Evolutionary conservation across 2,797 vertebrate species (phyloP).

Genomic region (Acanthopagrus latus): DNA sequence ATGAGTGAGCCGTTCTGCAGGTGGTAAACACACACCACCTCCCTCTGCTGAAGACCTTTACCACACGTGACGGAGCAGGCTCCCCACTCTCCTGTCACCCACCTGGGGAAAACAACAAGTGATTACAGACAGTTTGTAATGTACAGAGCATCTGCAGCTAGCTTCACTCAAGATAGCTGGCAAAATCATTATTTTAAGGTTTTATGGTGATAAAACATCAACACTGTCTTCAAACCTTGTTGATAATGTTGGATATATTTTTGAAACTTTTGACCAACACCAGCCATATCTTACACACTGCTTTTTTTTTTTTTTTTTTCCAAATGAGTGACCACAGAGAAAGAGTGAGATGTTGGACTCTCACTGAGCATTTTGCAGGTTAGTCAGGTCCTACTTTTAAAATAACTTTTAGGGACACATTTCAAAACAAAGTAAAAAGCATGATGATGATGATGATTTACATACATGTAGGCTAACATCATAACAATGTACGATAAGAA

Average conservation of each 20-base stretch:
- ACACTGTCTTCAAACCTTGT: neutral
- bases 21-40: slow-evolving; percentile 92
- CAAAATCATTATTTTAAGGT: neutral
- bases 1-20: slow-evolving; percentile 92
- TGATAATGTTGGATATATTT: too few species aligned
- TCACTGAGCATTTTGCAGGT: neutral
- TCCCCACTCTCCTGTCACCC: slow-evolving; percentile 93
- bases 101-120: slow-evolving; percentile 81
- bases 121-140: neutral
- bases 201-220: neutral
- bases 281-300: too few species aligned
- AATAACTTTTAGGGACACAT: neutral
- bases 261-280: too few species aligned
- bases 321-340: neutral
- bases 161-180: neutral
- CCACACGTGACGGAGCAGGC: slow-evolving; percentile 93
- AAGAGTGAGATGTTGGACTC: too few species aligned
- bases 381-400: neutral
- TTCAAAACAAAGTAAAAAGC: neutral
- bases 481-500: neutral
- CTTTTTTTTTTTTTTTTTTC: too few species aligned
- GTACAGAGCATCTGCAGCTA: neutral
- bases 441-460: neutral
- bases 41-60: slow-evolving; percentile 91
- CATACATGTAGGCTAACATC: neutral